Evolutionary conservation across 2,797 vertebrate species (phyloP).

Genomic region (Kryptolebias ocellatus): DNA sequence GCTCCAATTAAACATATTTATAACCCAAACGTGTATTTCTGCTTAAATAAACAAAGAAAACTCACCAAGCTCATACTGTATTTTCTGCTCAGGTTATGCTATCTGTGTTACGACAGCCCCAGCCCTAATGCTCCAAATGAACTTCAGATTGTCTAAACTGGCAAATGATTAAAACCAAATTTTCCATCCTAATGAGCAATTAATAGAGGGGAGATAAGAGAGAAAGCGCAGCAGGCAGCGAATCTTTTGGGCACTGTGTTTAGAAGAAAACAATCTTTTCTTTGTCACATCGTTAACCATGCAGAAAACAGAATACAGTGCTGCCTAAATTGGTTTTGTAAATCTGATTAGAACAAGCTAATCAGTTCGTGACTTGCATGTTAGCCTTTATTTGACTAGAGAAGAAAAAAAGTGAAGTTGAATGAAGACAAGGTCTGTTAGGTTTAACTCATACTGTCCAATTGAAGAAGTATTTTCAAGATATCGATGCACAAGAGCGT

Average conservation of each 20-base stretch:
- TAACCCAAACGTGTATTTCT: slow-evolving; percentile 27
- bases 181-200: slow-evolving; percentile 71
- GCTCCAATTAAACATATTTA: slow-evolving; percentile 32
- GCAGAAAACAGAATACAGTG: background rate
- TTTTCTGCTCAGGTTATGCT: slow-evolving; percentile 38
- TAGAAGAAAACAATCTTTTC: slow-evolving; percentile 26
- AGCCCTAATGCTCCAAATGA: slow-evolving; percentile 61
- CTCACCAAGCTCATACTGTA: slow-evolving; percentile 27
- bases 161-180: slow-evolving; percentile 67
- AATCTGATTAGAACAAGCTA: slow-evolving; percentile 22
- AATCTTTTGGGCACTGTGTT: slow-evolving; percentile 23
- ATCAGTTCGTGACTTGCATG: slow-evolving; percentile 18
- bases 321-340: slow-evolving; percentile 20
- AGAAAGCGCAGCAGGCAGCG: slow-evolving; percentile 33
- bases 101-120: slow-evolving; percentile 42
- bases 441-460: slow-evolving; percentile 1
- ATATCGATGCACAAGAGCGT: slow-evolving; percentile 23
- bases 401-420: background rate
- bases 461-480: slow-evolving; percentile 22
- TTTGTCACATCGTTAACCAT: slow-evolving; percentile 38
- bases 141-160: slow-evolving; percentile 58
- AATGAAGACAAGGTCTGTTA: slow-evolving; percentile 5
- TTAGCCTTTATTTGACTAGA: slow-evolving; percentile 20
- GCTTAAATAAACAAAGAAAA: slow-evolving; percentile 36
- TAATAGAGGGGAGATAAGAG: slow-evolving; percentile 56